Base-by-base conservation (phyloP, 2,888 invertebrate species). In the Leptopilina drosophilae region DNA sequence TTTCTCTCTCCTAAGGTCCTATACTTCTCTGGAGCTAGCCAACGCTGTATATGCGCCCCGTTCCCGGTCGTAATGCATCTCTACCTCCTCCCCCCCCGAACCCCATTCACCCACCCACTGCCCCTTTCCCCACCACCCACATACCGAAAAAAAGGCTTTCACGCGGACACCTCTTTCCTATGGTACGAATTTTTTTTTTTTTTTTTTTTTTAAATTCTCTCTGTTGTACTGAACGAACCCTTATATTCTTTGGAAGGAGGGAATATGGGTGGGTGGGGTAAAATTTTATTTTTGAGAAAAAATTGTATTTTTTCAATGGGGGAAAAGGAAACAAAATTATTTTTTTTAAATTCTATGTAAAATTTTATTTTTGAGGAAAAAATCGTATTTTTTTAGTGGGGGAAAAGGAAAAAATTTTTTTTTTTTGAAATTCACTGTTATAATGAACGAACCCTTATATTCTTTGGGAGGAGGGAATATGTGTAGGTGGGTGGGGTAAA, bases 1-100 rank as follows among this genome's bases (percentile, higher is more conserved):
- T 78, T 83, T 81, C 82, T 81, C 83, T 81, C 82, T 81, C 83
- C 81, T 85, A 83, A 83, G 82, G 82, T 81, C 78, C 82, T 81
- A 83, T 82, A 84, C 84, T 84, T 85, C 84, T 78, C 83, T 9
- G 46, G 80, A 82, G 80, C 77, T 78, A 75, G 78, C 80, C 79
- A 79, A 20, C 80, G 80, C 80, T 81, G 78, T 59, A 12, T 26
- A 59, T 64, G 15, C 46, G 15, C 46, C 83, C 83, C 81, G 64
- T 77, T 20, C 77, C 65, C 64, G 42, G 59, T 12, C 65, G 56
- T 53, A 83, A 83, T 83, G 79, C 80, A 82, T 79, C 78, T 78
- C 80, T 77, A 53, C 78, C 77, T 80, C 81, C 81, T 80, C 80
- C 78, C 33, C 26, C 26, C 1, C 1, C 26, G 1, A 1, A 3